Base-by-base conservation (phyloP, 1,140 invertebrate genomes). In the Oryctes rhinoceros region DNA sequence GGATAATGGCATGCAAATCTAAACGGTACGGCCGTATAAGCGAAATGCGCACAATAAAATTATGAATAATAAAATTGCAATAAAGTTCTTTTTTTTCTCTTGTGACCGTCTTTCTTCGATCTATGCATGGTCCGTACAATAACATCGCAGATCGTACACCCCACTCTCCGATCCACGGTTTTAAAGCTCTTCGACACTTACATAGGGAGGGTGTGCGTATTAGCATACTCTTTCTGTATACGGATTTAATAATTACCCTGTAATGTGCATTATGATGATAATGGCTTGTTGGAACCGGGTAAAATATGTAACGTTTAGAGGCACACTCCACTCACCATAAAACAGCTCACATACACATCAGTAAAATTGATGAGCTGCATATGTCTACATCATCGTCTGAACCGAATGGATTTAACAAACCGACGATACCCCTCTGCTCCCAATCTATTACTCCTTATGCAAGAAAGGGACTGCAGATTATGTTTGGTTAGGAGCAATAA, bases 161-260 rank as follows among this genome's bases (percentile, higher is more conserved):
- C 76, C 48, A 18, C 37, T 48, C 76, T 18, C 15, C 39, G 5
- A 47, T 53, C 37, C 6, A 77, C 76, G 44, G 15, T 53, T 48
- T 37, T 53, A 77, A 47, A 47, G 47, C 44, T 77, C 48, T 47
- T 71, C 65, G 65, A 71, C 65, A 71, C 48, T 65, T 59, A 81
- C 71, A 79, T 24, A 71, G 65, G 53, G 59, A 81, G 44, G 79
- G 75, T 81, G 78, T 81, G 80, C 48, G 78, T 81, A 81, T 81
- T 81, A 81, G 65, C 80, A 81, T 81, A 81, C 75, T 71, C 44
- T 81, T 37, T 71, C 65, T 71, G 24, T 79, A 81, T 81, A 59
- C 77, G 44, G 80, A 78, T 81, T 81, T 79, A 78, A 81, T 81
- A 81, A 81, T 81, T 81, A 81, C 76, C 80, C 80, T 81, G 80